A percentile compares a stretch with the other conserved stretches of the same genome.
Evolutionary conservation across 2,888 invertebrate species (phyloP).

Genomic region (Gastracanthus pulcherrimus): DNA sequence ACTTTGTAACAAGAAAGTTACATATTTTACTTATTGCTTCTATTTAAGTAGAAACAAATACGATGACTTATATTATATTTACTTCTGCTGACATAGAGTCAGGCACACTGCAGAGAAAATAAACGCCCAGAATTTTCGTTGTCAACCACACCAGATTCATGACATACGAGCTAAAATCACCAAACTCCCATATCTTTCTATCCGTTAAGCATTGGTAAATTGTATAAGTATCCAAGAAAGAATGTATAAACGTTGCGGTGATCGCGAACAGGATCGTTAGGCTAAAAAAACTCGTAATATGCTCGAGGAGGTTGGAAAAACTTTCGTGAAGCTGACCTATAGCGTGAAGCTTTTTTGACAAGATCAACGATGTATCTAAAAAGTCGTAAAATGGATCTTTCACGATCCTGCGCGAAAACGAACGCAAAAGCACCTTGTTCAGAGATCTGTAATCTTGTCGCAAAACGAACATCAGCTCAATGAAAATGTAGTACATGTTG

Average conservation of each 20-base stretch:
- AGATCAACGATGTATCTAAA: not conserved
- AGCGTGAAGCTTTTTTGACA: not conserved
- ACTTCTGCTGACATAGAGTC: slow-evolving; percentile 36
- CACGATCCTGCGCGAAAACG: not conserved
- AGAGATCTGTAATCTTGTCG: slow-evolving; percentile 13
- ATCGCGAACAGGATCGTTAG: slow-evolving; percentile 2
- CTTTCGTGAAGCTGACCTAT: slow-evolving; percentile 24
- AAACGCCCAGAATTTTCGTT: slow-evolving; percentile 31
- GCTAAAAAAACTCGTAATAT: slow-evolving; percentile 23
- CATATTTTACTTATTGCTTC: no score
- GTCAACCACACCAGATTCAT: slow-evolving; percentile 16
- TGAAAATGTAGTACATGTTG: slow-evolving; percentile 13
- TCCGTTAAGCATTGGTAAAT: slow-evolving; percentile 23
- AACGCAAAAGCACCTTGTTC: not conserved
- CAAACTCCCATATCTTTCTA: not conserved
- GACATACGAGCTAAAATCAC: not conserved
- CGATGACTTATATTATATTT: not conserved
- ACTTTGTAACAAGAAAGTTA: no score
- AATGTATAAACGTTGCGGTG: slow-evolving; percentile 11
- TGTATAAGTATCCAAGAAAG: slow-evolving; percentile 15
- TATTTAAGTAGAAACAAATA: no score
- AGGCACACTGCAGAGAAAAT: slow-evolving; percentile 39
- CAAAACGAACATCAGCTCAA: slow-evolving; percentile 24
- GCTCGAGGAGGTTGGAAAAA: slow-evolving; percentile 28
- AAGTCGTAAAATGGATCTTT: not conserved